A percentile compares a stretch with the other conserved stretches of the same genome.
Evolutionary conservation across 2,113 vertebrate species (phyloP).

Genomic region (Morone saxatilis): DNA sequence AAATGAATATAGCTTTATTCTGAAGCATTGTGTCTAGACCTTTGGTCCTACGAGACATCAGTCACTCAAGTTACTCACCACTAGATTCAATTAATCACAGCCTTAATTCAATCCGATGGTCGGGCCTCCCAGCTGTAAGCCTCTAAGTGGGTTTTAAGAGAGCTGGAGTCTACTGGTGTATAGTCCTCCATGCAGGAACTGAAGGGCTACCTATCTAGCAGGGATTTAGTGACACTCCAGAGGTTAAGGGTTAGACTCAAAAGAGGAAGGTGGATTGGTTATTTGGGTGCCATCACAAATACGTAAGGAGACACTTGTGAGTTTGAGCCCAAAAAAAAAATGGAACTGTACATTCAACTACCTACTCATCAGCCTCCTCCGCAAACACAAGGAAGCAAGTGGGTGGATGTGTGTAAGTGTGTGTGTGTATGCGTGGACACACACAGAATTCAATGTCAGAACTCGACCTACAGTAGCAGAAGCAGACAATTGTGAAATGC

Average conservation of each 20-base stretch:
- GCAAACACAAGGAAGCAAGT: slow-evolving; percentile 4
- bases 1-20: slow-evolving; percentile 56
- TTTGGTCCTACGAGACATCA: slow-evolving; percentile 69
- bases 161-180: slow-evolving; percentile 31
- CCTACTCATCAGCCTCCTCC: slow-evolving; percentile 15
- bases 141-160: slow-evolving; percentile 76
- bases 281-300: slow-evolving; percentile 20
- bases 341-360: not conserved
- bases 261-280: slow-evolving; percentile 47
- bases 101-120: slow-evolving; percentile 73
- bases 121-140: slow-evolving; percentile 60
- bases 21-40: slow-evolving; percentile 66
- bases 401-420: not conserved
- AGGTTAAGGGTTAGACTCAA: slow-evolving; percentile 67
- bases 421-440: not conserved
- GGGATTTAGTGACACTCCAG: slow-evolving; percentile 67
- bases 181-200: slow-evolving; percentile 28
- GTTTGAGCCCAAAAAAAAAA: slow-evolving; percentile 9
- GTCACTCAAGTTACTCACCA: slow-evolving; percentile 74
- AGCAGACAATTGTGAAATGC: slow-evolving; percentile 65
- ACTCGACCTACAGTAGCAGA: slow-evolving; percentile 60
- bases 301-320: not conserved
- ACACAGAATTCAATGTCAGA: slow-evolving; percentile 55
- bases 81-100: slow-evolving; percentile 75
- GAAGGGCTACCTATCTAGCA: slow-evolving; percentile 34